Conservation (phyloP, 2,113 vertebrate genomes). For the Muscicapa adusta region DNA sequence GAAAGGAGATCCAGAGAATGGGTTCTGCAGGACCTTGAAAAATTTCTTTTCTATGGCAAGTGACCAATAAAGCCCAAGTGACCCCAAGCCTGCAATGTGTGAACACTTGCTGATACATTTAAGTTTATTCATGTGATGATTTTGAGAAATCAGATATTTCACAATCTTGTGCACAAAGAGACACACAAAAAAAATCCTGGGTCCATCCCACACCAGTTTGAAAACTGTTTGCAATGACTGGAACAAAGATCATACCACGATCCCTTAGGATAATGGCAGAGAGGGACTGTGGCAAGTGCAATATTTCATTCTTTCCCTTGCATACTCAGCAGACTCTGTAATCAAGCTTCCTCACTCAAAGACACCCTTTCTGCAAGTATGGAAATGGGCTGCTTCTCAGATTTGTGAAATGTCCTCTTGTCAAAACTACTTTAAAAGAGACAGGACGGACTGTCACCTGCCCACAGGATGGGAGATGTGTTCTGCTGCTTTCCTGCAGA, state of each 20-base stretch:
- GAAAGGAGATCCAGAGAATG: neutral
- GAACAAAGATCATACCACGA: neutral
- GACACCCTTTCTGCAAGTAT: constrained; percentile 25
- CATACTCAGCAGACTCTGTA: neutral
- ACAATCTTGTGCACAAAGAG: neutral
- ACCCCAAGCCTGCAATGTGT: neutral
- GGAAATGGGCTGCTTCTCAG: constrained; percentile 9
- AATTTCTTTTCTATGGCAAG: neutral
- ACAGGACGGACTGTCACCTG: neutral
- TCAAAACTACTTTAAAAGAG: neutral
- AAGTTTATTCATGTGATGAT: neutral
- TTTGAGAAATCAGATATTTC: neutral
- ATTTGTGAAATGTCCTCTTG: neutral
- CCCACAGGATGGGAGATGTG: neutral
- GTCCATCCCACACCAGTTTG: neutral
- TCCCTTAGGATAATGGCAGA: neutral
- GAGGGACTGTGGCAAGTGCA: neutral
- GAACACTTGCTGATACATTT: neutral
- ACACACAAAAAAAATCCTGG: neutral
- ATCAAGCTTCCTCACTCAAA: constrained; percentile 35
- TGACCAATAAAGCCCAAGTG: too few species aligned
- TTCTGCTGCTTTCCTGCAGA: constrained; percentile 5
- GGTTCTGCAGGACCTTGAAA: neutral
- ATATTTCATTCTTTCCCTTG: constrained; percentile 4
- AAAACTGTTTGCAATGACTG: neutral